phyloP scores from a whole-genome alignment of 2,888 invertebrate species.

The Sycophila texana region DNA sequence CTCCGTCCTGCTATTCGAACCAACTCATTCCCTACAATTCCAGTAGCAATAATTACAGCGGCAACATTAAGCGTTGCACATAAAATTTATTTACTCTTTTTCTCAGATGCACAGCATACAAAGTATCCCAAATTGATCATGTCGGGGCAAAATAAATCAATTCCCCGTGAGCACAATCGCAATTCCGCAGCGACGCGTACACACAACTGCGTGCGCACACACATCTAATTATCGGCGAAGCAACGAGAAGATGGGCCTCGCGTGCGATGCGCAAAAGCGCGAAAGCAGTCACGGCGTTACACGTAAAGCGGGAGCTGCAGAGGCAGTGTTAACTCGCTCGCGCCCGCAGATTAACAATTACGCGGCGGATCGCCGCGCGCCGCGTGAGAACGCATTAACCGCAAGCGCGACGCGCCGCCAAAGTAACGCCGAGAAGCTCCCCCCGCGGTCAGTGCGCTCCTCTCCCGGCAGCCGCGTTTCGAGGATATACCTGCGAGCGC shows the following conservation, averaged over 20 bases:
- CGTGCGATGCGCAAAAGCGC: not conserved
- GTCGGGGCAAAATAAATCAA: too few relatives aligned
- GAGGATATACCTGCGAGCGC: not conserved
- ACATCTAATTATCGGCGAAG: not conserved
- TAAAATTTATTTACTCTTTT: too few relatives aligned
- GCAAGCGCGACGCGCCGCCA: conserved; percentile 23
- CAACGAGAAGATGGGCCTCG: not conserved
- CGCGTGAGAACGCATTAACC: conserved; percentile 39
- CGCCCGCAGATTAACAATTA: conserved; percentile 23
- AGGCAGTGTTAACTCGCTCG: conserved; percentile 8
- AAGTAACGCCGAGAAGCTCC: not conserved
- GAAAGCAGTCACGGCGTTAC: not conserved
- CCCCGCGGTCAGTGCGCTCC: not conserved
- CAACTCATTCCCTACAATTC: too few relatives aligned
- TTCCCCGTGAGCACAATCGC: too few relatives aligned
- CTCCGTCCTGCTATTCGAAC: not conserved
- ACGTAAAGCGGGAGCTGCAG: conserved; percentile 18
- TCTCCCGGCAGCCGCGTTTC: not conserved
- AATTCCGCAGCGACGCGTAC: too few relatives aligned
- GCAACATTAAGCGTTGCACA: too few relatives aligned
- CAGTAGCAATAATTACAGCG: too few relatives aligned
- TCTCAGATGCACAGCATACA: too few relatives aligned
- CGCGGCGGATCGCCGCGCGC: not conserved
- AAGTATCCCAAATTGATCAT: too few relatives aligned
- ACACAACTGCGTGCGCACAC: too few relatives aligned